These are phyloP conservation scores for Drosophila repletoides DNA, from an alignment of 1,140 invertebrate genomes.

Conservation along the genomic window DNA sequence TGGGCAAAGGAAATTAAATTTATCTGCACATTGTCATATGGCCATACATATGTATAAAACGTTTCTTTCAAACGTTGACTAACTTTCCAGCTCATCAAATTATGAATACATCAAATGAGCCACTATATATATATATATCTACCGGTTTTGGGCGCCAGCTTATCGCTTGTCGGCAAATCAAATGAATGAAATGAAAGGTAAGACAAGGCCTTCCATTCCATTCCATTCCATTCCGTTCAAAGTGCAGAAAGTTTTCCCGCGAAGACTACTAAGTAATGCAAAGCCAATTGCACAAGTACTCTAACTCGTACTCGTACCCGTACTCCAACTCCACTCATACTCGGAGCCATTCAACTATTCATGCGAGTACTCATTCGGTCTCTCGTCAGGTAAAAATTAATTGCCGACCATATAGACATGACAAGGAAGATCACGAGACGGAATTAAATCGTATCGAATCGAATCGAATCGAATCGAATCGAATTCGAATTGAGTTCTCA, in stretches of 20 bases:
- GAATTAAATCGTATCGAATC: conserved; percentile 24
- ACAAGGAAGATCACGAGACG: conserved; percentile 64
- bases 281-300: neutral
- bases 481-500: conserved; percentile 31
- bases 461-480: too few relatives aligned
- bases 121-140: conserved; percentile 6
- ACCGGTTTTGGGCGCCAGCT: conserved; percentile 37
- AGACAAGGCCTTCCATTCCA: neutral
- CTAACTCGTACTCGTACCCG: too few relatives aligned
- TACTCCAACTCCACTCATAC: too few relatives aligned
- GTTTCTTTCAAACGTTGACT: neutral
- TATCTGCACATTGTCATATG: conserved; percentile 29
- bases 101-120: neutral
- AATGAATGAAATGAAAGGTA: conserved; percentile 31
- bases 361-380: conserved; percentile 26
- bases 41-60: neutral
- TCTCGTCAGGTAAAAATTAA: conserved; percentile 53
- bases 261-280: neutral
- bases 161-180: conserved; percentile 55
- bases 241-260: conserved; percentile 57
- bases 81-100: neutral
- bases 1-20: conserved; percentile 63
- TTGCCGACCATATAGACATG: conserved; percentile 64
- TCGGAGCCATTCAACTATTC: conserved; percentile 1
- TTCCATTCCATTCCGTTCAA: conserved; percentile 38